Base-by-base conservation (phyloP, 2,888 invertebrate genomes). In the Phanerotoma sp. region DNA sequence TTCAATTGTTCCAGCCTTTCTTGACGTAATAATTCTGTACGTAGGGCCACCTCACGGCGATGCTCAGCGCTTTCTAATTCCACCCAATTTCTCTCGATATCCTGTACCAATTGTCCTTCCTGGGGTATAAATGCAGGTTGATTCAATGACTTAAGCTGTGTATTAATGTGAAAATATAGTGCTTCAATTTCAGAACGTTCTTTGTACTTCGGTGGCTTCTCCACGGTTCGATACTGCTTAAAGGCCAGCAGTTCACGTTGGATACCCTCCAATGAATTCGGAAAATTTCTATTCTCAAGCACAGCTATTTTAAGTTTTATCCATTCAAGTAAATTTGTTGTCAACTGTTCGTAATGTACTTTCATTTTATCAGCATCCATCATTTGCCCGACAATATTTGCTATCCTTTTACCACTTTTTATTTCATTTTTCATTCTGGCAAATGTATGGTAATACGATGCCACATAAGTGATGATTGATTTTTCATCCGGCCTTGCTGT, bases 381-480 rank as follows among this genome's bases (percentile, higher is more conserved):
- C 83, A 98, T 86, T 79, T 96, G 94, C 5, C 91, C 93, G 58
- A 99, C 90, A 72, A 99, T 96, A 79, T 98, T 99, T 35, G 96
- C 97, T 72, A 99, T 97, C 74, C 98, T 85, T 69, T 94, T 87
- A 28, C 97, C 97, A 66, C 96, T 96, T 77, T 97, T 98, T 81
- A 94, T 92, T 75, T 98, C 98, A 74, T 93, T 96, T 83, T 97
- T 98, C 95, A 98, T 96, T 66, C 96, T 85, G 40, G 98, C 97
- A 81, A 99, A 99, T 54, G 97, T 96, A 80, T 99, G 98, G 79
- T 99, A 99, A 80, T 97, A 98, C 13, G 96, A 95, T 2, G 98
- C 97, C 32, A 99, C 96, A 77, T 99, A 99, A 18, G 98, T 99
- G 82, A 99, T 93, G 74, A 99, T 94, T 28, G 96, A 96, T 79